These are phyloP conservation scores for Triplophysa bombifrons DNA, from an alignment of 2,797 vertebrate genomes.

Conservation along the genomic window DNA sequence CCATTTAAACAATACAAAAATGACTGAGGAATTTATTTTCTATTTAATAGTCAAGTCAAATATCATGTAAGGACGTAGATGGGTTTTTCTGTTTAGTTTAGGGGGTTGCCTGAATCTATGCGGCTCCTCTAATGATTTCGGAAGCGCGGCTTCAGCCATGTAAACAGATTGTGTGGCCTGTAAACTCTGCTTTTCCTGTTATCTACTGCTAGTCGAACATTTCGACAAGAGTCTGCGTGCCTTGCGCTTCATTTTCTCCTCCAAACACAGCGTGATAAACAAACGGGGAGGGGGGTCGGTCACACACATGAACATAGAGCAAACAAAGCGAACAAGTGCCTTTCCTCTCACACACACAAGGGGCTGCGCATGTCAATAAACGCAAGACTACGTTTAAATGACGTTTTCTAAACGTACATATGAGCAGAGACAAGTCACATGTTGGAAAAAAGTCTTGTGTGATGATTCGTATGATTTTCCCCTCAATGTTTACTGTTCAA, in stretches of 20 bases:
- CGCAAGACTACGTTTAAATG: conserved; percentile 21
- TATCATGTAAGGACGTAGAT: conserved; percentile 23
- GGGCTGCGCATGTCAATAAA: conserved; percentile 23
- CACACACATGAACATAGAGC: conserved; percentile 28
- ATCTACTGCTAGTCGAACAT: conserved; percentile 49
- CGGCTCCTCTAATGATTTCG: conserved; percentile 51
- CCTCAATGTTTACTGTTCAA: neutral
- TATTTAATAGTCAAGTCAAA: neutral
- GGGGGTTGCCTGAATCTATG: conserved; percentile 17
- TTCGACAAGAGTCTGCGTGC: conserved; percentile 46
- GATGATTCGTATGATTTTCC: too few species aligned
- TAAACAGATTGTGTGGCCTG: conserved; percentile 52
- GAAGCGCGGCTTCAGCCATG: conserved; percentile 49
- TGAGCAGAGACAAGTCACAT: conserved; percentile 2
- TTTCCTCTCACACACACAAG: conserved; percentile 21
- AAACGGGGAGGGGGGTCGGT: conserved; percentile 21
- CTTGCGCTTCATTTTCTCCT: conserved; percentile 46
- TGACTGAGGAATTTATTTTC: too few species aligned
- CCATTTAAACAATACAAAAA: too few species aligned
- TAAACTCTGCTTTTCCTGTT: conserved; percentile 57
- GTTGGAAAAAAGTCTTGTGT: neutral
- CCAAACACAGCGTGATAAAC: conserved; percentile 42
- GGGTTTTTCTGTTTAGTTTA: conserved; percentile 49
- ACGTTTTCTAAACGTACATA: conserved; percentile 3
- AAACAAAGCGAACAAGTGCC: conserved; percentile 22